phyloP scores from a whole-genome alignment of 23 tunicate species.

The Trididemnum nubilum region DNA sequence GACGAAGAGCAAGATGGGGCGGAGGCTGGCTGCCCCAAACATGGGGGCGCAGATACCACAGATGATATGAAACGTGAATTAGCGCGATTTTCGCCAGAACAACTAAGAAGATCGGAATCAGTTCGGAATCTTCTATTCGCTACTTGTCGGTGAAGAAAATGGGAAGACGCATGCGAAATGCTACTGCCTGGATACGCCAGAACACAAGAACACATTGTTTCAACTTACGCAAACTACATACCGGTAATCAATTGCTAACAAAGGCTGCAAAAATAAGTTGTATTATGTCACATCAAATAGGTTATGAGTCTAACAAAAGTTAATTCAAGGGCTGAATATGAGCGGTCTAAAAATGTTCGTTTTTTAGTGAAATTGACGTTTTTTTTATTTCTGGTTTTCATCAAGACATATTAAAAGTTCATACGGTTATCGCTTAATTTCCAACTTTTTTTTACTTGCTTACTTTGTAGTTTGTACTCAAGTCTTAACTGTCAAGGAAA shows the following conservation, averaged over 20 bases:
- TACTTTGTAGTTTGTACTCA: no score
- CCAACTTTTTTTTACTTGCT: no score
- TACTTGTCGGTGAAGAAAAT: conserved; percentile 25
- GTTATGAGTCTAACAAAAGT: no score
- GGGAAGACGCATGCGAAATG: background rate
- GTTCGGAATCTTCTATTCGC: background rate
- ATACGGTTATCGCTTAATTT: no score
- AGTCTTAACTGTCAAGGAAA: no score
- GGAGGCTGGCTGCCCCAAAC: background rate
- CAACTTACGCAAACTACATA: background rate
- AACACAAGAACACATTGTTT: conserved; percentile 40
- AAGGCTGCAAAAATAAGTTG: background rate
- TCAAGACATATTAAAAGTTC: no score
- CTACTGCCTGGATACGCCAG: conserved; percentile 28
- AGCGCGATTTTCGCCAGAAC: background rate
- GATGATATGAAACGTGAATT: background rate
- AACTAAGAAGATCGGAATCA: background rate
- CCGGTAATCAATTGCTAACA: background rate
- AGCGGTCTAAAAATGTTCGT: no score
- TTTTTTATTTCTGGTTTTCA: no score
- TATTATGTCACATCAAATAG: no score
- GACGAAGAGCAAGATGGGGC: conserved; percentile 14
- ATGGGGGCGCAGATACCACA: conserved; percentile 20
- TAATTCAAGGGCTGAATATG: no score
- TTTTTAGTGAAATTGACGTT: no score